Percentiles rank a stretch among this genome's conserved stretches.
phyloP scores from a whole-genome alignment of 2,797 vertebrate species.

The Ibycter americanus region DNA sequence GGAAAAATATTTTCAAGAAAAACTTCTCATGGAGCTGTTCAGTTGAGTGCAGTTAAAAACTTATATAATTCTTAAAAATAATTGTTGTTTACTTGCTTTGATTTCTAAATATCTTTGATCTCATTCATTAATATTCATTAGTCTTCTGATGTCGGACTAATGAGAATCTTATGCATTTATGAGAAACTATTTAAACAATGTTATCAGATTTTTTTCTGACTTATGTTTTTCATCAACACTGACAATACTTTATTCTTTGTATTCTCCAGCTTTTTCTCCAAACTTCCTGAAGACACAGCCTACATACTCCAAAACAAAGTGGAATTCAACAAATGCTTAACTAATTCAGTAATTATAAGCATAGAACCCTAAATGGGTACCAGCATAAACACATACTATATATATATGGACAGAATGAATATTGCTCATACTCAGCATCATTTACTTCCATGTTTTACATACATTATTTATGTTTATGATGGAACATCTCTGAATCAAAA shows the following conservation, averaged over 20 bases:
- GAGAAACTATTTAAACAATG: constrained; percentile 70
- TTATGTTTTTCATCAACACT: constrained; percentile 22
- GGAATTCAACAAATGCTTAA: background rate
- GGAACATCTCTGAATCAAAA: background rate
- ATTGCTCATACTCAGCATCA: background rate
- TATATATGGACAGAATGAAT: background rate
- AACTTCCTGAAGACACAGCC: background rate
- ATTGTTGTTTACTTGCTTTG: constrained; percentile 75
- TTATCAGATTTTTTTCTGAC: constrained; percentile 49
- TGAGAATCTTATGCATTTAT: constrained; percentile 72
- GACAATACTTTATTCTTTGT: background rate
- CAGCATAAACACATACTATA: background rate
- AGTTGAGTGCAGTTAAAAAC: constrained; percentile 50
- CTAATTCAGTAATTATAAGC: background rate
- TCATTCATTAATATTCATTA: constrained; percentile 81
- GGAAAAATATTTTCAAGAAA: constrained; percentile 41
- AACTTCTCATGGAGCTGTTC: background rate
- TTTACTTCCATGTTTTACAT: background rate
- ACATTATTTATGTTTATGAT: background rate
- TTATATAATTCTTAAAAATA: constrained; percentile 69
- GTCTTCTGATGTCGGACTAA: constrained; percentile 75
- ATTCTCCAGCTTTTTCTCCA: background rate
- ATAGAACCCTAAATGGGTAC: background rate
- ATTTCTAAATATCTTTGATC: constrained; percentile 78
- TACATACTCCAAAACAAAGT: background rate